phyloP scores from a whole-genome alignment of 2,113 vertebrate genomes.

The Hyperopisus bebe region DNA sequence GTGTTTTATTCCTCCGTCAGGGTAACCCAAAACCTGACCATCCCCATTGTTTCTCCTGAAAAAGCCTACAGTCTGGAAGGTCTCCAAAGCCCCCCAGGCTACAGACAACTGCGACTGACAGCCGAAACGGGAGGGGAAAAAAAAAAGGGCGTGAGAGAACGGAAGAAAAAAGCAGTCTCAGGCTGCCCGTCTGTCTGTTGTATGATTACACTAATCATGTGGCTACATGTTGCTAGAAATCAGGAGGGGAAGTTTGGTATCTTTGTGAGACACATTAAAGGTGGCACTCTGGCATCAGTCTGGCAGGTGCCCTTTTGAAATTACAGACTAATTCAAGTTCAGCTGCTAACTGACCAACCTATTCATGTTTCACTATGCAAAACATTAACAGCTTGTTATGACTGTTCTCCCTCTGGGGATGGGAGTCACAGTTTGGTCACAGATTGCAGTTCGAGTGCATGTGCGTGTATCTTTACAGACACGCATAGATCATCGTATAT shows the following conservation, averaged over 20 bases:
- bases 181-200: neutral
- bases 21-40: slow-evolving; percentile 16
- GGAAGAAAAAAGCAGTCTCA: neutral
- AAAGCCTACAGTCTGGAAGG: slow-evolving; percentile 11
- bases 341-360: slow-evolving; percentile 11
- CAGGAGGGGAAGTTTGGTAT: neutral
- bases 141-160: neutral
- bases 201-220: neutral
- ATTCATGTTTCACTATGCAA: neutral
- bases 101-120: slow-evolving; percentile 17
- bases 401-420: neutral
- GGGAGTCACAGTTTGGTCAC: neutral
- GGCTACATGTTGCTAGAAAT: neutral
- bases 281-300: neutral
- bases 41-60: slow-evolving; percentile 17
- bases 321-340: slow-evolving; percentile 13
- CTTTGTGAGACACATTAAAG: slow-evolving; percentile 7
- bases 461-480: neutral
- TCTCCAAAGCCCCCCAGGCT: neutral
- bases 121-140: neutral
- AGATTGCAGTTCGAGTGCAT: neutral
- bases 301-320: slow-evolving; percentile 19
- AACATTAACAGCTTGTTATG: neutral
- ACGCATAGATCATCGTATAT: neutral
- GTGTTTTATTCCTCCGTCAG: slow-evolving; percentile 21